Conservation (phyloP, 2,113 vertebrate genomes). For the Psilopsiagon aymara region DNA sequence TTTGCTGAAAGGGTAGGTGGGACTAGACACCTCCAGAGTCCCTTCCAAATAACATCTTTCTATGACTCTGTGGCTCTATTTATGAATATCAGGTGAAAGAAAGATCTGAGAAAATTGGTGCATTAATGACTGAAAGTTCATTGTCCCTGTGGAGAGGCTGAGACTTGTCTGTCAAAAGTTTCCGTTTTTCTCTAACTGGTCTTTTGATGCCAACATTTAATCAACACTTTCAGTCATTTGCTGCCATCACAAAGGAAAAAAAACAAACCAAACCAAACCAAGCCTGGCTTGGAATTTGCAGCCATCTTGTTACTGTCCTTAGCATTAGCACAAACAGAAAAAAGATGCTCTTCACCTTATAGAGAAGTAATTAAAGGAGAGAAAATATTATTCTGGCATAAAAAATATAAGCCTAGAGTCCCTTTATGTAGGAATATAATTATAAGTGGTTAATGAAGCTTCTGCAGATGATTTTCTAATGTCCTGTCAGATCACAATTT, state of each 20-base stretch:
- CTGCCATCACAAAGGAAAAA: not conserved
- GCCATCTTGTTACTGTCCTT: not conserved
- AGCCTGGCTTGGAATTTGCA: not conserved
- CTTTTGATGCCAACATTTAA: not conserved
- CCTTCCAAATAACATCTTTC: not conserved
- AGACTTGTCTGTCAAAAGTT: not conserved
- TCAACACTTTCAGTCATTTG: not conserved
- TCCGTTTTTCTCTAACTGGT: not conserved
- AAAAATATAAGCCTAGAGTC: not conserved
- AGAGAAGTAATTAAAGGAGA: not conserved
- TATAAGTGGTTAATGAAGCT: not conserved
- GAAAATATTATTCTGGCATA: not conserved
- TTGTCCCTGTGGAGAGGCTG: not conserved
- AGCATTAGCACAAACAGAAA: not conserved
- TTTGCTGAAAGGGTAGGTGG: not conserved
- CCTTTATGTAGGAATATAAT: not conserved
- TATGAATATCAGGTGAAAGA: not conserved
- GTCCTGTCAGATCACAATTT: not conserved
- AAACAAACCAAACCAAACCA: not conserved
- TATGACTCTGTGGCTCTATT: not conserved
- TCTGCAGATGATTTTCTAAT: not conserved
- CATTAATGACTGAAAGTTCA: not conserved
- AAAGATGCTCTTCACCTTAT: not conserved
- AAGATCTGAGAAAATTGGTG: not conserved
- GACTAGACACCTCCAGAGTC: not conserved